phyloP scores from a whole-genome alignment of 2,888 invertebrate genomes.

The Tiliacea aurago region DNA sequence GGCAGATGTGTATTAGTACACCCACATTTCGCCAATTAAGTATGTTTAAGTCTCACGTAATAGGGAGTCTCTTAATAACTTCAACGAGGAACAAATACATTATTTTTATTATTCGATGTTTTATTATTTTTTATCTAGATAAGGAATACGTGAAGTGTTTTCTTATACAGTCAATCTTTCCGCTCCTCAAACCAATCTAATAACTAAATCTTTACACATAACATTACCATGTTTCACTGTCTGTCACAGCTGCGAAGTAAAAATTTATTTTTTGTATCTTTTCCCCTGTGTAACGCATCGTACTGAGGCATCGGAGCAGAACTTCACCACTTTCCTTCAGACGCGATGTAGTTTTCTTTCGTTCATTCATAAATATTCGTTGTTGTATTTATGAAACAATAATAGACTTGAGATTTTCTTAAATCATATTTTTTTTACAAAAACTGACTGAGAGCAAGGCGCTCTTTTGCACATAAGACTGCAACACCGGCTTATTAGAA shows the following conservation, averaged over 20 bases:
- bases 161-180: not conserved
- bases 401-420: not conserved
- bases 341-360: slow-evolving; percentile 35
- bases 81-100: no score
- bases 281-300: slow-evolving; percentile 50
- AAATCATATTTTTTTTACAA: no score
- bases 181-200: not conserved
- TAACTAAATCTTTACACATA: not conserved
- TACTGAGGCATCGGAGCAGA: slow-evolving; percentile 38
- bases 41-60: no score
- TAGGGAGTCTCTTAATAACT: no score
- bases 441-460: not conserved
- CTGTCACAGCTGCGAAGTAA: slow-evolving; percentile 5
- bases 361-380: slow-evolving; percentile 30
- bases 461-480: not conserved
- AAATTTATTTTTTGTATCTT: slow-evolving; percentile 47
- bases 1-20: no score
- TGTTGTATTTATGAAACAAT: not conserved
- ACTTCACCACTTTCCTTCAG: slow-evolving; percentile 54
- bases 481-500: not conserved
- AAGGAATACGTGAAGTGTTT: not conserved
- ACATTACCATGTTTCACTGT: slow-evolving; percentile 5
- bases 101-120: no score
- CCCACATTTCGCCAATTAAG: no score
- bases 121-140: no score